Base-by-base conservation (phyloP, 2,888 invertebrate genomes). In the Cryptocephalus moraei region DNA sequence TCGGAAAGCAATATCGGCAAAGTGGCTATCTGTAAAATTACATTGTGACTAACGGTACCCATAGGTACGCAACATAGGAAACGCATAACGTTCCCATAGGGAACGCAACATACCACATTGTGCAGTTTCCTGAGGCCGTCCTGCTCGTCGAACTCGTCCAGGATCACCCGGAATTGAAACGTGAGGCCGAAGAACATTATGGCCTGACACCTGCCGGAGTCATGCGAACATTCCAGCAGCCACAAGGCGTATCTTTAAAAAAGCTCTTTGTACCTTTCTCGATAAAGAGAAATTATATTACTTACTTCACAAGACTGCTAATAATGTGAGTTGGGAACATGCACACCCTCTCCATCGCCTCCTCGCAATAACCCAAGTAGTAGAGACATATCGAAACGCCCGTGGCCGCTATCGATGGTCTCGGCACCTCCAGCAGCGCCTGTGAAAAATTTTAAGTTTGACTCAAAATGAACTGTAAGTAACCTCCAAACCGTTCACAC, bases 121-220 rank as follows among this genome's bases (percentile, higher is more conserved):
- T 91, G 90, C 1, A 99, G 74, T 66, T 91, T 91, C 10, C 97
- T 75, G 4, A 97, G 75, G 0, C 97, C 97, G 70, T 97, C 96
- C 72, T 90, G 81, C 34, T 78, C 78, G 70, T 99, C 97, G 65
- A 99, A 99, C 67, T 94, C 86, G 59, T 94, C 92, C 8, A 97
- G 73, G 62, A 99, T 92, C 1, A 91, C 82, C 59, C 89, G 80
- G 70, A 95, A 97, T 58, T 91, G 88, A 70, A 96, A 95, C 8
- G 91, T 89, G 43, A 94, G 80, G 0, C 92, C 90, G 68, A 99
- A 95, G 73, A 99, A 99, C 93, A 96, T 94, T 31, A 94, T 91
- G 2, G 95, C 94, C 71, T 97, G 94, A 63, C 95, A 94, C 50
- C 94, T 80, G n/a, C 95, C 95, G 0, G 95, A 96, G 73, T 95